Conservation (phyloP, 2,797 vertebrate genomes). For the Acanthis flammea region DNA sequence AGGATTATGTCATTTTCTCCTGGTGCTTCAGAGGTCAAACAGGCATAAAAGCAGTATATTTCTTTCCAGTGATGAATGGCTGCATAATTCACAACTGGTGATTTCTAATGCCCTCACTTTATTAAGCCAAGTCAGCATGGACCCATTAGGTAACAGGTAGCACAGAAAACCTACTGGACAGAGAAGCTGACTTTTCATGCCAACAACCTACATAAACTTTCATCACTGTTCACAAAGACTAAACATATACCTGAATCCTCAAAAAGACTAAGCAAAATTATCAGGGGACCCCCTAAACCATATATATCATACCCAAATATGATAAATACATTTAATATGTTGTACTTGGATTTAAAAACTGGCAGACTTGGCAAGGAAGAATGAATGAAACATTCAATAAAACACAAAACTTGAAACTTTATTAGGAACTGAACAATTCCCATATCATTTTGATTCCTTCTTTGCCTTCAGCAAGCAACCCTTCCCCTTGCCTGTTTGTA, state of each 20-base stretch:
- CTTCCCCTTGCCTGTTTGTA: neutral
- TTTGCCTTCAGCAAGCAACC: neutral
- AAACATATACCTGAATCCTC: neutral
- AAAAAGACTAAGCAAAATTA: neutral
- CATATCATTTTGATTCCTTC: neutral
- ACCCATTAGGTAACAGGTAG: neutral
- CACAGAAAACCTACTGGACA: neutral
- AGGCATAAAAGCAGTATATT: neutral
- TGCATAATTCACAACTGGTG: neutral
- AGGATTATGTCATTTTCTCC: neutral
- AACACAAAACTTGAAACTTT: neutral
- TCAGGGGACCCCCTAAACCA: neutral
- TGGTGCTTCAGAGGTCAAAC: accelerated
- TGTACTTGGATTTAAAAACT: neutral
- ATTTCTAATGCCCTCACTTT: neutral
- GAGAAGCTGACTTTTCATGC: neutral
- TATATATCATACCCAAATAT: neutral
- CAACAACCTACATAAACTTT: neutral
- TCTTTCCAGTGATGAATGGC: neutral
- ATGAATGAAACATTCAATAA: too few species aligned
- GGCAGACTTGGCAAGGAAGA: neutral
- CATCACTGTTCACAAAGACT: neutral
- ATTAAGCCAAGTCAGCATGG: neutral
- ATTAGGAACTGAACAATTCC: neutral
- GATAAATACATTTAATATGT: neutral